A percentile compares a stretch with the other conserved stretches of the same genome.
phyloP scores from a whole-genome alignment of 2,888 invertebrate species.

The Cordylochernes scorpioides region DNA sequence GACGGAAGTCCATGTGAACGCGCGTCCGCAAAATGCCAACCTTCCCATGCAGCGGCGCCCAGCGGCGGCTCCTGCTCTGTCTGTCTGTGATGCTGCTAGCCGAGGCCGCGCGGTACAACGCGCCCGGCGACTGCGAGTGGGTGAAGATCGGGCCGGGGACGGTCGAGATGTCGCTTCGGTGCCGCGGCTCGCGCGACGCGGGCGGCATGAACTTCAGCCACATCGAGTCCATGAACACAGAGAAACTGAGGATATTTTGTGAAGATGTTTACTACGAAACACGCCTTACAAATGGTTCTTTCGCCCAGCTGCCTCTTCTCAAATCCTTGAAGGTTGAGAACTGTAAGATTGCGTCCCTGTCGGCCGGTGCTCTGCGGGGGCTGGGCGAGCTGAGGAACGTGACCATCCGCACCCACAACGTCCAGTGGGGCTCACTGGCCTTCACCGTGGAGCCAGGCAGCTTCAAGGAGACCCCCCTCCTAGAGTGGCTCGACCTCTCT shows the following conservation, averaged over 20 bases:
- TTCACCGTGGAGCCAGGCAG: slow-evolving; percentile 15
- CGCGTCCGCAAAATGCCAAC: too few species aligned
- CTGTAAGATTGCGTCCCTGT: slow-evolving; percentile 32
- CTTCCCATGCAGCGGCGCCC: too few species aligned
- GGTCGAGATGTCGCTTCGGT: slow-evolving; percentile 48
- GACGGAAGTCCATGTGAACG: too few species aligned
- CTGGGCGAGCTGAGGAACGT: slow-evolving; percentile 37
- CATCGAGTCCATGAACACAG: slow-evolving; percentile 54
- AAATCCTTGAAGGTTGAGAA: slow-evolving; percentile 44
- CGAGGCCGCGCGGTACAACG: slow-evolving; percentile 5
- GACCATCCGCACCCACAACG: slow-evolving; percentile 41
- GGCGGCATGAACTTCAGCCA: slow-evolving; percentile 65
- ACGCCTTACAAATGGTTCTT: slow-evolving; percentile 12
- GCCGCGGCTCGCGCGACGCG: slow-evolving; percentile 48
- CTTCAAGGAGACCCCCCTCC: slow-evolving; percentile 13
- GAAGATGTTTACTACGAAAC: slow-evolving; percentile 13
- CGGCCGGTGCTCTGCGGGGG: slow-evolving; percentile 29
- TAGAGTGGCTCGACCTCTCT: slow-evolving; percentile 15
- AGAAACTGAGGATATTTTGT: slow-evolving; percentile 45
- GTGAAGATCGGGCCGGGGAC: slow-evolving; percentile 21
- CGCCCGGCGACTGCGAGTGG: slow-evolving; percentile 10
- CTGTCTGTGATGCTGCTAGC: too few species aligned
- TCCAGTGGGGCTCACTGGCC: slow-evolving; percentile 41
- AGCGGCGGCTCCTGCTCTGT: too few species aligned
- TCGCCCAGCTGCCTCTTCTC: slow-evolving; percentile 33